Evolutionary conservation across 2,797 vertebrate species (phyloP).

Genomic region (Acrossocheilus fasciatus): DNA sequence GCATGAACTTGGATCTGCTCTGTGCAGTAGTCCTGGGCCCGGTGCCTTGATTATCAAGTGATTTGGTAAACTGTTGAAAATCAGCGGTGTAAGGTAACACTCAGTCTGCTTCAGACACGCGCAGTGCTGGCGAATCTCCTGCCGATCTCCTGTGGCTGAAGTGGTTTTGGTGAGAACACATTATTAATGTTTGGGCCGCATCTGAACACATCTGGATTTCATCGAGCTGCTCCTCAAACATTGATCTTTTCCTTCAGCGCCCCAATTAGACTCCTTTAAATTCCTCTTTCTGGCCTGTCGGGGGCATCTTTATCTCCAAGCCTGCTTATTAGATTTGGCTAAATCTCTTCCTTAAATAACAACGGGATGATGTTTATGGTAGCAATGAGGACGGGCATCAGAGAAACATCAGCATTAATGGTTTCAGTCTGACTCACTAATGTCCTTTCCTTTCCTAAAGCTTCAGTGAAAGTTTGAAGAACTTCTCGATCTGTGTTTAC

Average conservation of each 20-base stretch:
- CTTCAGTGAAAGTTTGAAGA: constrained; percentile 67
- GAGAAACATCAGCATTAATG: constrained; percentile 52
- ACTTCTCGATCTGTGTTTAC: constrained; percentile 70
- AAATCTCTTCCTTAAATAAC: constrained; percentile 48
- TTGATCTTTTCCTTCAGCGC: constrained; percentile 78
- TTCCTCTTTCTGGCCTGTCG: constrained; percentile 72
- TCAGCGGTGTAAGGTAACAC: constrained; percentile 8
- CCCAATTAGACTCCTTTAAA: constrained; percentile 82
- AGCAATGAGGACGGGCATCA: constrained; percentile 59
- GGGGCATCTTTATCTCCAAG: constrained; percentile 71
- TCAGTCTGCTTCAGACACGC: constrained; percentile 7
- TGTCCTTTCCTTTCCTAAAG: constrained; percentile 51
- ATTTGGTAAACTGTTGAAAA: constrained; percentile 42
- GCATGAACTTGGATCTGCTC: neutral
- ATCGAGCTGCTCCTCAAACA: constrained; percentile 80
- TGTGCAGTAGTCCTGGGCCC: constrained; percentile 5
- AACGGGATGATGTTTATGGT: constrained; percentile 52
- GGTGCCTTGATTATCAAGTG: neutral
- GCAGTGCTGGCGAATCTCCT: neutral
- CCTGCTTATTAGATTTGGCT: constrained; percentile 66
- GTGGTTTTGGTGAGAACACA: constrained; percentile 74
- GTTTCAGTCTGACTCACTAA: constrained; percentile 53
- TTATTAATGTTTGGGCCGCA: constrained; percentile 80
- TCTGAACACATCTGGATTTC: constrained; percentile 81
- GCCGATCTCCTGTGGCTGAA: constrained; percentile 70